A percentile compares a stretch with the other conserved stretches of the same genome.
phyloP scores from a whole-genome alignment of 2,113 vertebrate species.

The Emberiza fucata region DNA sequence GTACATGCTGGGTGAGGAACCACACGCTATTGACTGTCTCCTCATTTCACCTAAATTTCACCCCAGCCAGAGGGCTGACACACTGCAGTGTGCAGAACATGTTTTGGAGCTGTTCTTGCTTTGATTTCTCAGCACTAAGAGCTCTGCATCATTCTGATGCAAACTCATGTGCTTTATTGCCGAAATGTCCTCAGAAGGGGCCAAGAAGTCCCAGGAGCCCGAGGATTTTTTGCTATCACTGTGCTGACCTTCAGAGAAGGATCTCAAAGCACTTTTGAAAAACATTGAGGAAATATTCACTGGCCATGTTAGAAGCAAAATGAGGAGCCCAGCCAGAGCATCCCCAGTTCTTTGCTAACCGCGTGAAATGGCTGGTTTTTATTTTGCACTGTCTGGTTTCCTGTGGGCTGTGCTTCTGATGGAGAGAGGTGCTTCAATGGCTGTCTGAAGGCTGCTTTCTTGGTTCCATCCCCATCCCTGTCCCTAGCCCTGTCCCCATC shows the following conservation, averaged over 20 bases:
- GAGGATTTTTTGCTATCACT: neutral
- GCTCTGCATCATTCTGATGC: neutral
- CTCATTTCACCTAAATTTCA: neutral
- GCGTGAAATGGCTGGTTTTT: neutral
- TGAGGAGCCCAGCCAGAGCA: neutral
- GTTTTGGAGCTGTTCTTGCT: neutral
- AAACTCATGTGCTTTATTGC: neutral
- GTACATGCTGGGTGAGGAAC: neutral
- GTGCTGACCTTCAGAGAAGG: neutral
- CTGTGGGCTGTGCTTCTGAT: neutral
- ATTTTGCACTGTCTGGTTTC: neutral
- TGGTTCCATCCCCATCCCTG: too few relatives aligned
- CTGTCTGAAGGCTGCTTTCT: neutral
- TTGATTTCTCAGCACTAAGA: neutral
- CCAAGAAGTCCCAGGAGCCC: neutral
- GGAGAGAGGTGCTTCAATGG: rapidly evolving
- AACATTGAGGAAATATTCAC: neutral
- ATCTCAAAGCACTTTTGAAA: neutral
- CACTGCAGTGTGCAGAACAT: neutral
- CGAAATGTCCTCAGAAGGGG: neutral
- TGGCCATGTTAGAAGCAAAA: neutral
- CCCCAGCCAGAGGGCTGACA: neutral
- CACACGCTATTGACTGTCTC: neutral
- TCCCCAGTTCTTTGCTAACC: neutral
- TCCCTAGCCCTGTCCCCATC: too few relatives aligned